Evolutionary conservation across 2,888 invertebrate species (phyloP), one percentile per base, ranked within the genome.

Genomic region (Pheosia gnoma): DNA sequence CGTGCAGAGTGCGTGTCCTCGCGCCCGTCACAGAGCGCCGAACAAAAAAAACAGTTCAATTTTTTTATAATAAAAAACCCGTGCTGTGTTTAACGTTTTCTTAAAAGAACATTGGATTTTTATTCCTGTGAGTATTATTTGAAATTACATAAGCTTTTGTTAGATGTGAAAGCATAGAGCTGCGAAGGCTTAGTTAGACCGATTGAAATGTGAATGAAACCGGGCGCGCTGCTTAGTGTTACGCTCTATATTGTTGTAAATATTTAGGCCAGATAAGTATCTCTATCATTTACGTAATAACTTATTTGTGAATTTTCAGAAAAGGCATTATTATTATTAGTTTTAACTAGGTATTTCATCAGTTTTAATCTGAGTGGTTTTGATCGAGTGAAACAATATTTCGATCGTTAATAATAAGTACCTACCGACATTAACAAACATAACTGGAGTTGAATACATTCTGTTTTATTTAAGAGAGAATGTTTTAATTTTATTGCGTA

Each of bases 1-100:
- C 78, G 80, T 70, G 67, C 60, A 36, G 71, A 75, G 67, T 67
- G 84, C 72, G 82, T 83, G 85, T 78, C 68, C 70, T 70, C 79
- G 73, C 82, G 85, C 80, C 70, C 61, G 60, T 62, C 71, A 61
- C 68, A 54, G 68, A 84, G 87, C 87, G 86, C 74, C 78, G 75
- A 75, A 71, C 68, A 74, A 74, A 77, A 25, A 79, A 77, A 79
- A 78, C 82, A 84, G 84, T 87, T 82, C 77, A 73, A 80, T 86
- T 81, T 80, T 81, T 85, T 85, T 79, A 80, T 80, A 80, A 79
- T 37, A 78, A 85, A 85, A 84, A 82, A 86, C 83, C 78, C 85
- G 93, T 93, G 91, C 82, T 88, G 91, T 93, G 91, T 82, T 81
- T 77, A 74, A 74, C 59, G 75, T 75, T 82, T 78, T 78, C 79